Evolutionary conservation across 1,140 invertebrate genomes (phyloP).

Genomic region (Drosophila teissieri): DNA sequence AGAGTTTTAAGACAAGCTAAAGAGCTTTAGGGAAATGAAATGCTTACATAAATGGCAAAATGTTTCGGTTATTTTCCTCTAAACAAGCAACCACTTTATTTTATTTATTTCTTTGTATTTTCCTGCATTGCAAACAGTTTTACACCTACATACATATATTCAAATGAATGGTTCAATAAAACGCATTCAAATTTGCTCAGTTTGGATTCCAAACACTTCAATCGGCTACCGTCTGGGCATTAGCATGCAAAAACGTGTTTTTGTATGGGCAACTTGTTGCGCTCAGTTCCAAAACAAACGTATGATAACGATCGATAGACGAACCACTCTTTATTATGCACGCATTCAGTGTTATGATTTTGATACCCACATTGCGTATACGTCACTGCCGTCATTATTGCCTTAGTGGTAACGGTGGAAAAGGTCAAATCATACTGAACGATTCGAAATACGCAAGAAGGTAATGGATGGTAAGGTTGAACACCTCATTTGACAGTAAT

Average conservation of each 20-base stretch:
- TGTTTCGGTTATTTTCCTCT: background rate
- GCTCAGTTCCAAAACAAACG: slow-evolving; percentile 42
- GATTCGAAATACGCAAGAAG: background rate
- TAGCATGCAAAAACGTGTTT: slow-evolving; percentile 72
- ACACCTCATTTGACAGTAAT: background rate
- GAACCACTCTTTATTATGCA: slow-evolving; percentile 22
- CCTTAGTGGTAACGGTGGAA: background rate
- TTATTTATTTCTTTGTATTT: slow-evolving; percentile 2
- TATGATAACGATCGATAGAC: slow-evolving; percentile 38
- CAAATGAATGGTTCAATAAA: slow-evolving; percentile 7
- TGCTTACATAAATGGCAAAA: background rate
- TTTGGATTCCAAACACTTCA: slow-evolving; percentile 44
- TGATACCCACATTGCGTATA: slow-evolving; percentile 54
- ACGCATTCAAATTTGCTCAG: slow-evolving; percentile 7
- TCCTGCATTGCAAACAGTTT: background rate
- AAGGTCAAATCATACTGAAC: background rate
- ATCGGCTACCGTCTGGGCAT: slow-evolving; percentile 37
- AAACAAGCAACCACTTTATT: background rate
- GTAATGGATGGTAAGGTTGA: background rate
- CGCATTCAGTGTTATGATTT: slow-evolving; percentile 32
- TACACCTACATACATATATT: background rate
- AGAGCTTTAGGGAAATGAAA: background rate
- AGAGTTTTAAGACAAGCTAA: background rate
- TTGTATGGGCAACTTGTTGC: slow-evolving; percentile 50
- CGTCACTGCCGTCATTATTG: slow-evolving; percentile 63